Evolutionary conservation across 2,113 vertebrate species (phyloP).

Genomic region (Takifugu bimaculatus): DNA sequence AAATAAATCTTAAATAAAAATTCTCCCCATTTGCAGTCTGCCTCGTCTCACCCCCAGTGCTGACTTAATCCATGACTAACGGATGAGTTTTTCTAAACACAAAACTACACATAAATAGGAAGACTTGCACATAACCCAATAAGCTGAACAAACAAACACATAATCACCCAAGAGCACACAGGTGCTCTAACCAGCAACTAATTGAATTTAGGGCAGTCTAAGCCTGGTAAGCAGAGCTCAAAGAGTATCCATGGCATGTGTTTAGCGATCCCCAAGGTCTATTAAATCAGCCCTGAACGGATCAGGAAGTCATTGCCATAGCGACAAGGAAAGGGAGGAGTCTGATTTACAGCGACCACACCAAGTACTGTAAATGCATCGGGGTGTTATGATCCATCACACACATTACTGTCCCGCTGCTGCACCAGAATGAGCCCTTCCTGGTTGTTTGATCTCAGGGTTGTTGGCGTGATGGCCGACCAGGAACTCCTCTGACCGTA

Average conservation of each 20-base stretch:
- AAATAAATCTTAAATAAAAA: too few relatives aligned
- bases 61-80: constrained; percentile 1
- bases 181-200: constrained; percentile 52
- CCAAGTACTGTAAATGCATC: constrained; percentile 52
- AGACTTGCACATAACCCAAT: background rate
- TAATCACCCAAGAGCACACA: constrained; percentile 42
- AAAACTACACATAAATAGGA: constrained; percentile 6
- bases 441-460: constrained; percentile 27
- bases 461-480: constrained; percentile 23
- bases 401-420: constrained; percentile 5
- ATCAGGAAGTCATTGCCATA: constrained; percentile 71
- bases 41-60: too few relatives aligned
- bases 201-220: constrained; percentile 61
- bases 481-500: too few relatives aligned
- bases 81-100: constrained; percentile 15
- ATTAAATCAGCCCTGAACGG: constrained; percentile 72
- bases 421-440: background rate
- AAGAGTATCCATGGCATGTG: constrained; percentile 62
- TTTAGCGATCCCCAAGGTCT: constrained; percentile 63
- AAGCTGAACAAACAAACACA: constrained; percentile 30
- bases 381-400: constrained; percentile 40
- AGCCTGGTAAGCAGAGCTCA: constrained; percentile 56
- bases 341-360: constrained; percentile 51
- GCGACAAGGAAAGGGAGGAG: constrained; percentile 41
- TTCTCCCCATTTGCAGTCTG: too few relatives aligned